phyloP scores from a whole-genome alignment of 2,113 vertebrate species.

The Junco hyemalis region DNA sequence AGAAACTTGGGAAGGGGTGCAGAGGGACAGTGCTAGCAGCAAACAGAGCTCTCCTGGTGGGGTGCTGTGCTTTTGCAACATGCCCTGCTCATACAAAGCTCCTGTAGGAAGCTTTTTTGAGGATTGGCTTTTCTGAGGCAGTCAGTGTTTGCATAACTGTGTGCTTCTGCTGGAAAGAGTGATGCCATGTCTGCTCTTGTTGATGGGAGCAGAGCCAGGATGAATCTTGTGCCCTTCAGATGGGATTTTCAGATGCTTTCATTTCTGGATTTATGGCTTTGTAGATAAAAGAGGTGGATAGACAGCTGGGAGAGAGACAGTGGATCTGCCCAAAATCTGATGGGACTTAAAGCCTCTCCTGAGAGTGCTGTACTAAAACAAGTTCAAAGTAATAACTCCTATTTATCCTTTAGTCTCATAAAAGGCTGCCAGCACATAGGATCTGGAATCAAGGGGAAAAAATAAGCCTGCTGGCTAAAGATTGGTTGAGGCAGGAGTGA shows the following conservation, averaged over 20 bases:
- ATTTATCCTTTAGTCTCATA: not conserved
- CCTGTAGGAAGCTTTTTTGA: too few relatives aligned
- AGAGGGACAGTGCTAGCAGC: not conserved
- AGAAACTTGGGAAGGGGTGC: not conserved
- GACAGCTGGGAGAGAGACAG: not conserved
- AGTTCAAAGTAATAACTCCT: not conserved
- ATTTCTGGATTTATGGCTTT: not conserved
- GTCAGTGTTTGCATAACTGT: not conserved
- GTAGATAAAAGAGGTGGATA: not conserved
- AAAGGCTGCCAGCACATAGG: not conserved
- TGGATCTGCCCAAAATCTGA: not conserved
- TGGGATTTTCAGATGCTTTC: not conserved
- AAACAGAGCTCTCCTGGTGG: not conserved
- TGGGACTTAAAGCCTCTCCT: not conserved
- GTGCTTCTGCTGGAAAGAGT: not conserved
- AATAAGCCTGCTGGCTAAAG: not conserved
- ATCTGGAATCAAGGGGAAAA: not conserved
- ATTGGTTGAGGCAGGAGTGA: not conserved
- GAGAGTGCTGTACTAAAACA: not conserved
- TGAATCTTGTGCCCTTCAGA: not conserved
- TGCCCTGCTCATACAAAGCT: not conserved
- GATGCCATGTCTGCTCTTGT: not conserved
- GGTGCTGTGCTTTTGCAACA: not conserved
- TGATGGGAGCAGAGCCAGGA: not conserved
- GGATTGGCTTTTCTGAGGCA: not conserved